Evolutionary conservation across 2,113 vertebrate species (phyloP).

Genomic region (Girardinichthys multiradiatus): DNA sequence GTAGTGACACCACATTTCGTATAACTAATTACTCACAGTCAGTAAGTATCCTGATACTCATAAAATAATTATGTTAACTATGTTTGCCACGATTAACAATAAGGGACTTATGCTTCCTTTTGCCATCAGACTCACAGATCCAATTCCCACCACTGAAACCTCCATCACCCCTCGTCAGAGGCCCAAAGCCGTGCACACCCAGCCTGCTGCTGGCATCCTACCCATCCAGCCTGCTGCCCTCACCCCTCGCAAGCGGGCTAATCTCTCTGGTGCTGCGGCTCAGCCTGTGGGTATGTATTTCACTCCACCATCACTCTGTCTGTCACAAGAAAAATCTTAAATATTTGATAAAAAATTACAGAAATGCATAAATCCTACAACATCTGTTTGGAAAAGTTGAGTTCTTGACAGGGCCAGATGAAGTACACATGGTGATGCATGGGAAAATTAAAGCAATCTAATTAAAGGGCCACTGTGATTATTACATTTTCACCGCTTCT

Average conservation of each 20-base stretch:
- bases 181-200: constrained; percentile 95
- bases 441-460: constrained; percentile 30
- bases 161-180: constrained; percentile 97
- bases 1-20: constrained; percentile 21
- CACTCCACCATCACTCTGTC: constrained; percentile 14
- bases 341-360: constrained; percentile 22
- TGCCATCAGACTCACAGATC: constrained; percentile 89
- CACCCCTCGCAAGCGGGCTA: constrained; percentile 93
- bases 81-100: constrained; percentile 45
- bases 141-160: constrained; percentile 95
- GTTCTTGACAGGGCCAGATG: constrained; percentile 26
- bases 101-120: constrained; percentile 26
- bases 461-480: constrained; percentile 9
- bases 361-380: constrained; percentile 4
- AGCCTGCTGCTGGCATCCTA: constrained; percentile 90
- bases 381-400: constrained; percentile 23
- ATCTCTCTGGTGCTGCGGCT: constrained; percentile 76
- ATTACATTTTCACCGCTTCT: background rate
- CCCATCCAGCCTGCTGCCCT: constrained; percentile 95
- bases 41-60: constrained; percentile 31
- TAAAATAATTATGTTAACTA: constrained; percentile 42
- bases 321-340: constrained; percentile 8
- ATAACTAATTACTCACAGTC: constrained; percentile 28
- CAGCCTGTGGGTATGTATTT: constrained; percentile 84
- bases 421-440: constrained; percentile 25